A percentile compares a stretch with the other conserved stretches of the same genome.
Evolutionary conservation across 2,888 invertebrate species (phyloP).

Genomic region (Drosophila paranaensis): DNA sequence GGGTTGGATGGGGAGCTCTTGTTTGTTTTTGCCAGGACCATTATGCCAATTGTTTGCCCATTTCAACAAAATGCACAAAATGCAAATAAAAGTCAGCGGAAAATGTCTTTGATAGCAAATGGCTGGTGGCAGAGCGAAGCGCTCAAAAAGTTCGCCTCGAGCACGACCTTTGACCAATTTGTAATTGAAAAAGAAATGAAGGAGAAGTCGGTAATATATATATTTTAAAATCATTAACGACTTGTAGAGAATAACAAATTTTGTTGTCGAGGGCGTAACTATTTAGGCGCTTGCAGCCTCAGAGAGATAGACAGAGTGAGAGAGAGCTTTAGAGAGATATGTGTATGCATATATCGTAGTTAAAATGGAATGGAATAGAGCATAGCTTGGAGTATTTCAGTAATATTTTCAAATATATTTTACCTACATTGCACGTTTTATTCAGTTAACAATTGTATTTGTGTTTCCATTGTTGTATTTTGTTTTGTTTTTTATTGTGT

Average conservation of each 20-base stretch:
- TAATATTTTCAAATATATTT: constrained; percentile 42
- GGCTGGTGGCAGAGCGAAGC: constrained; percentile 42
- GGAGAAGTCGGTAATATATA: background rate
- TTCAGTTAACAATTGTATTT: constrained; percentile 37
- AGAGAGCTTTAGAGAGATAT: constrained; percentile 5
- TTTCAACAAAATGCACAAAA: constrained; percentile 65
- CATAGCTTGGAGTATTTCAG: constrained; percentile 43
- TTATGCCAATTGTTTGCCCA: constrained; percentile 75
- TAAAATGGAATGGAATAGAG: constrained; percentile 38
- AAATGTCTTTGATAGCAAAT: constrained; percentile 65
- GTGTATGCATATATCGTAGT: constrained; percentile 19
- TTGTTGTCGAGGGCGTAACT: constrained; percentile 31
- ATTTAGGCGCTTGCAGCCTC: constrained; percentile 53
- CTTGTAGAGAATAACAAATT: constrained; percentile 29
- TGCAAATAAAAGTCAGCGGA: constrained; percentile 66
- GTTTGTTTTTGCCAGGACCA: constrained; percentile 29
- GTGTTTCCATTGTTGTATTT: constrained; percentile 44
- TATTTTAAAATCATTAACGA: background rate
- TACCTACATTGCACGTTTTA: constrained; percentile 68
- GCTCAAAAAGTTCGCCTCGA: constrained; percentile 62
- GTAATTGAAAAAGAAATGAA: constrained; percentile 7
- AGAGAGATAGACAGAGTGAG: constrained; percentile 2
- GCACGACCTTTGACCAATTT: constrained; percentile 29
- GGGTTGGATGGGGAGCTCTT: constrained; percentile 10
- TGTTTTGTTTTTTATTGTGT: constrained; percentile 26